Evolutionary conservation across 30 jellyfish, hydroid and myxozoan species (phyloP).

Genomic region (Hydractinia symbiolongicarpus): DNA sequence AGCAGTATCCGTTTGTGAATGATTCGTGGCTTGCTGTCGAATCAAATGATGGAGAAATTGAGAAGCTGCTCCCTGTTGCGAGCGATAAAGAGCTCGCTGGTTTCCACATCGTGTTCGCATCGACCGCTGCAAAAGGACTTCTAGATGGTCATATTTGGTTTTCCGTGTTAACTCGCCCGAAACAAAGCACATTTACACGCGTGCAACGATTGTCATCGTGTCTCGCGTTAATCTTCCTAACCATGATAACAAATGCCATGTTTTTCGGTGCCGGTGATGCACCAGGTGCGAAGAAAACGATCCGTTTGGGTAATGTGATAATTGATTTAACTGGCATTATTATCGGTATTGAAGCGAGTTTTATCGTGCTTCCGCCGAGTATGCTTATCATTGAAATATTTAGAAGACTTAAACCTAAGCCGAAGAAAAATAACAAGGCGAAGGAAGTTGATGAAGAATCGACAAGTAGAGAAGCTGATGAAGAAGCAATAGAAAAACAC

Average conservation of each 20-base stretch:
- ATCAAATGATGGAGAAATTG: conserved; percentile 73
- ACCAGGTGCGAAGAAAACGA: conserved; percentile 18
- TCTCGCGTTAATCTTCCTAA: conserved; percentile 42
- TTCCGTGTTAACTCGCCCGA: conserved; percentile 76
- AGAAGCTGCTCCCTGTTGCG: conserved; percentile 60
- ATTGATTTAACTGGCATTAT: conserved; percentile 50
- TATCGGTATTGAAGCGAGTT: conserved; percentile 63
- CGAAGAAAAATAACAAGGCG: not conserved
- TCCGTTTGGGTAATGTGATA: conserved; percentile 56
- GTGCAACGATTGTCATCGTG: conserved; percentile 76
- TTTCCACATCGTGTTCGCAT: conserved; percentile 67
- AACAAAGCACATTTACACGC: conserved; percentile 59
- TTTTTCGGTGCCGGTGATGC: conserved; percentile 56
- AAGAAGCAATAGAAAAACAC: not conserved
- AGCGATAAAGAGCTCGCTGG: conserved; percentile 61
- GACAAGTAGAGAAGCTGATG: not conserved
- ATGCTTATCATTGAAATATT: conserved; percentile 46
- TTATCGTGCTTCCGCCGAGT: conserved; percentile 60
- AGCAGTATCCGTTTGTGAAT: conserved; percentile 46
- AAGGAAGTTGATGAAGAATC: not conserved
- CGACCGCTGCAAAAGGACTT: conserved; percentile 72
- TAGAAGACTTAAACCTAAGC: conserved; percentile 22
- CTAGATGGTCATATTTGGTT: conserved; percentile 90
- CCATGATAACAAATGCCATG: conserved; percentile 85
- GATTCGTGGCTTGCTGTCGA: conserved; percentile 94